These are phyloP conservation scores for Drosophila quadrilineata DNA, from an alignment of 1,140 invertebrate species.

Conservation along the genomic window DNA sequence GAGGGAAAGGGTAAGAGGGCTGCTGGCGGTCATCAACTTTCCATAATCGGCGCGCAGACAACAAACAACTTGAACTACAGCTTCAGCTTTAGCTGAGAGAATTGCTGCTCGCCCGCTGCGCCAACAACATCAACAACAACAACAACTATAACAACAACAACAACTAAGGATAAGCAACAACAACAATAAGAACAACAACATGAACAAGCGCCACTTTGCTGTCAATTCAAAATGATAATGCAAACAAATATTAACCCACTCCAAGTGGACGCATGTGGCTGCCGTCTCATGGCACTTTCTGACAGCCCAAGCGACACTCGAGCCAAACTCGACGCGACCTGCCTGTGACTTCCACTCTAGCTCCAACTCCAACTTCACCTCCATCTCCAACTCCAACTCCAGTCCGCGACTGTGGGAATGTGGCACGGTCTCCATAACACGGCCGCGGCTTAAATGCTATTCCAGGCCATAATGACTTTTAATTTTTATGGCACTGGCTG, in stretches of 20 bases:
- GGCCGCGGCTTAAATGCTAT: conserved; percentile 69
- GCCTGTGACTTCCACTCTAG: conserved; percentile 18
- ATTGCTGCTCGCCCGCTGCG: conserved; percentile 57
- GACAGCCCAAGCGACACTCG: conserved; percentile 75
- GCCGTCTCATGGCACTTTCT: conserved; percentile 78
- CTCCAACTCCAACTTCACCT: conserved; percentile 9
- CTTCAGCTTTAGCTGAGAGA: too few species aligned
- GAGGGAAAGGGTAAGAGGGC: not conserved
- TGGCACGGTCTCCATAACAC: conserved; percentile 52
- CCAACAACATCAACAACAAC: conserved; percentile 15
- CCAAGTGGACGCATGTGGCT: conserved; percentile 77
- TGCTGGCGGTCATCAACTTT: conserved; percentile 69
- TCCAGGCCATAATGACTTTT: conserved; percentile 79
- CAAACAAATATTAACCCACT: conserved; percentile 81
- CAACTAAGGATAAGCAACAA: too few species aligned
- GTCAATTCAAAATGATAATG: conserved; percentile 81
- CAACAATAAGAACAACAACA: conserved; percentile 49
- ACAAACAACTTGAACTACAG: conserved; percentile 67
- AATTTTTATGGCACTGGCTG: conserved; percentile 80
- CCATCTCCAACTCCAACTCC: not conserved
- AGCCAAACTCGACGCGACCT: conserved; percentile 49
- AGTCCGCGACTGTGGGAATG: conserved; percentile 64
- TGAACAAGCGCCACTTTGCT: conserved; percentile 80
- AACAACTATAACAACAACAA: too few species aligned
- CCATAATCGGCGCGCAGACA: conserved; percentile 77